Evolutionary conservation across 2,888 invertebrate genomes (phyloP), one percentile per base, ranked within the genome.

Genomic region (Megamerina dolium): DNA sequence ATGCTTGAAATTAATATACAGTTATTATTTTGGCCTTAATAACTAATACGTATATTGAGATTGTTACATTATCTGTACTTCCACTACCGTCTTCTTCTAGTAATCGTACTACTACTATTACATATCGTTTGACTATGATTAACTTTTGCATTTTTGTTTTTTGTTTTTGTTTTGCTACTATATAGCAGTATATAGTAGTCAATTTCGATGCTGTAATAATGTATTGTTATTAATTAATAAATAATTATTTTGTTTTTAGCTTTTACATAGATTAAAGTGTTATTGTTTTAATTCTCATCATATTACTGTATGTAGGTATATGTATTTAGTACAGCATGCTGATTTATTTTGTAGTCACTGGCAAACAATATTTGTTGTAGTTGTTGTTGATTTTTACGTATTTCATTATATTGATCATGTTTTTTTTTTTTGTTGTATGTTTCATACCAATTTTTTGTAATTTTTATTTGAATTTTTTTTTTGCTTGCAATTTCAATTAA

Each of bases 11-110:
- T n/a, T 23, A 23, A 23, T 23, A 23, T 23, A 23, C 8, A 8
- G 10, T 10, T 8, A 23, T n/a, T 23, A 23, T 35, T 59, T 65
- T 61, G 58, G 59, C 59, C 68, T 64, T 68, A 66, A 61, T n/a
- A 47, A 56, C 66, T 70, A 70, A 63, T 71, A 70, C 70, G 71
- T 71, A 71, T 70, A 65, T 62, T 60, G 61, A 55, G 57, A 59
- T 58, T 60, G 46, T 46, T 52, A n/a, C n/a, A n/a, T n/a, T n/a
- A n/a, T n/a, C n/a, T n/a, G n/a, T n/a, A n/a, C n/a, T 31, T 46
- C 27, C 37, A 33, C 23, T 26, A 10, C 26, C 26, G 26, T 12
- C 12, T 26, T 12, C 26, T 26, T 26, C 26, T 26, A 9, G 26
- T 27, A 13, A 19, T 13, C 12, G 9, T 18, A 16, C n/a, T 29